phyloP scores from a whole-genome alignment of 2,888 invertebrate species.

The Eubasilissa splendida region DNA sequence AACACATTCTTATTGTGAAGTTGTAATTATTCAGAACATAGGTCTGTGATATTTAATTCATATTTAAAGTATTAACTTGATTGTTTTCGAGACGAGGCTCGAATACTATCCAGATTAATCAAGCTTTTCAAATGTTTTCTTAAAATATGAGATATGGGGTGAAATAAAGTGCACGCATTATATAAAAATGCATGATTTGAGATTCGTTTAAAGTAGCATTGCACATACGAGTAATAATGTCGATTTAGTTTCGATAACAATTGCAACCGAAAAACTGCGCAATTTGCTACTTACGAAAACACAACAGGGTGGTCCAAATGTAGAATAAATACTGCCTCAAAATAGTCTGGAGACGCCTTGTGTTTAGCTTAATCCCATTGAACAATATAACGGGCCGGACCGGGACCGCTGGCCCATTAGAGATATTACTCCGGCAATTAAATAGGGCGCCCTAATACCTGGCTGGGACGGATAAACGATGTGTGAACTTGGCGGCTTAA shows the following conservation, averaged over 20 bases:
- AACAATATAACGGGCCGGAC: constrained; percentile 3
- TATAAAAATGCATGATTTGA: too few species aligned
- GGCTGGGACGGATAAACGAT: constrained; percentile 5
- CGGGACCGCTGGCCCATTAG: constrained; percentile 16
- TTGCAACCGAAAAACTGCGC: background rate
- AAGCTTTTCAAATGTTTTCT: too few species aligned
- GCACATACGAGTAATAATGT: too few species aligned
- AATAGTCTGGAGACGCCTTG: constrained; percentile 27
- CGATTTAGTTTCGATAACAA: background rate
- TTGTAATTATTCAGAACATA: too few species aligned
- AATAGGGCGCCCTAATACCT: constrained; percentile 13
- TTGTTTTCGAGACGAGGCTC: too few species aligned
- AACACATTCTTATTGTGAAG: too few species aligned
- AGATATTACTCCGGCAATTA: constrained; percentile 18
- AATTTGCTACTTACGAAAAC: constrained; percentile 6
- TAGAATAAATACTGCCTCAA: constrained; percentile 24
- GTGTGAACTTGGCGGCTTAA: constrained; percentile 10
- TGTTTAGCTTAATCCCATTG: constrained; percentile 3
- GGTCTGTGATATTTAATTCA: too few species aligned
- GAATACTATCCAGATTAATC: too few species aligned
- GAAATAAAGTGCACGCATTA: too few species aligned
- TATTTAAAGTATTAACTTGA: too few species aligned
- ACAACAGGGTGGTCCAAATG: constrained; percentile 15
- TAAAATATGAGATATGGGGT: too few species aligned
- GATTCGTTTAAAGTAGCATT: too few species aligned